A percentile compares a stretch with the other conserved stretches of the same genome.
Conservation (phyloP, 2,797 vertebrate species). For the Rousettus madagascariensis region DNA sequence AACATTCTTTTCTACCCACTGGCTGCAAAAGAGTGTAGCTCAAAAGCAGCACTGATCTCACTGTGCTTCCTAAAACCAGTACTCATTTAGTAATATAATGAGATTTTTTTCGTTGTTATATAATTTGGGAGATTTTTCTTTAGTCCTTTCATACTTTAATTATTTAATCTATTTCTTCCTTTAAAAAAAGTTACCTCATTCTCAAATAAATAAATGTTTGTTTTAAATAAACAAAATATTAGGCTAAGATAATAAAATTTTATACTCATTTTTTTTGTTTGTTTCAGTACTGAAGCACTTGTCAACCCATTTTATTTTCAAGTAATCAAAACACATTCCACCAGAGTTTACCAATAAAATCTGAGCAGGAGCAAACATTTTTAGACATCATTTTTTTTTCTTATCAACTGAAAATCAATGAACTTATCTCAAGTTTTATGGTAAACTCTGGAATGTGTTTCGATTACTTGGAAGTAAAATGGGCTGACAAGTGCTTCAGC, state of each 20-base stretch:
- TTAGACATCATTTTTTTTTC: not conserved
- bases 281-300: not conserved
- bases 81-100: not conserved
- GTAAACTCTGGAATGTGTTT: not conserved
- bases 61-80: not conserved
- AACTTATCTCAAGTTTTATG: not conserved
- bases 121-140: constrained; percentile 11
- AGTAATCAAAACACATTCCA: not conserved
- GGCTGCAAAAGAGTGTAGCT: not conserved
- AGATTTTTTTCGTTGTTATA: not conserved
- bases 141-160: not conserved
- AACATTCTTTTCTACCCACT: not conserved
- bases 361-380: not conserved
- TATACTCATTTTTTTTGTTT: not conserved
- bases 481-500: not conserved
- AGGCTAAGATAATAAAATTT: not conserved
- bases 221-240: constrained; percentile 30
- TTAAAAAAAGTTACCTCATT: not conserved
- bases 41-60: not conserved
- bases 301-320: not conserved
- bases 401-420: not conserved
- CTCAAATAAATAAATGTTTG: not conserved
- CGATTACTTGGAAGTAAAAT: not conserved
- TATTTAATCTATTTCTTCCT: not conserved
- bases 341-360: constrained; percentile 13